phyloP scores from a whole-genome alignment of 2,797 vertebrate genomes.

The Fistularia commersonii region DNA sequence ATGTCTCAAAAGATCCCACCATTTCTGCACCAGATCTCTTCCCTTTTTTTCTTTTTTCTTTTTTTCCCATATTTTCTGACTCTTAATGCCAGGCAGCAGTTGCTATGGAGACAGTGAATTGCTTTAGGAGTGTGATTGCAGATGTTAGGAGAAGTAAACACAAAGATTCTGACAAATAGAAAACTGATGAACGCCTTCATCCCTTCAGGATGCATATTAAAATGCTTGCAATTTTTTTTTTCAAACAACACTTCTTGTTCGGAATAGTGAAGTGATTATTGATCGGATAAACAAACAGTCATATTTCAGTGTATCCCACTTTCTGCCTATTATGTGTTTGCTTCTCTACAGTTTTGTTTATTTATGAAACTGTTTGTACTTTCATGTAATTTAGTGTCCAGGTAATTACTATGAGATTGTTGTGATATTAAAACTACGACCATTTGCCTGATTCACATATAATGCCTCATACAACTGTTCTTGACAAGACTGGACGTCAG shows the following conservation, averaged over 20 bases:
- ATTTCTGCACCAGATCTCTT: slow-evolving; percentile 33
- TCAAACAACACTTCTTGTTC: not conserved
- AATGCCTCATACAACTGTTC: slow-evolving; percentile 19
- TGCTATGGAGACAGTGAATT: slow-evolving; percentile 85
- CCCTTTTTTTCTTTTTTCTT: not conserved
- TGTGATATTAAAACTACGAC: not conserved
- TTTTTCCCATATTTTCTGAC: slow-evolving; percentile 36
- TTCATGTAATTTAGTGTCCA: slow-evolving; percentile 7
- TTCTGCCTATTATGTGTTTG: not conserved
- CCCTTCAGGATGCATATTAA: slow-evolving; percentile 22
- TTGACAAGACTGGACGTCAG: slow-evolving; percentile 15
- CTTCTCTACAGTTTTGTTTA: slow-evolving; percentile 1
- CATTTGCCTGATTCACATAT: slow-evolving; percentile 11
- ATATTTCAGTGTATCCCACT: not conserved
- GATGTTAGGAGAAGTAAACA: slow-evolving; percentile 72
- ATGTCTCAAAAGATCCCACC: slow-evolving; percentile 21
- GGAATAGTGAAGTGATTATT: slow-evolving; percentile 4
- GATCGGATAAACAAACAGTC: not conserved
- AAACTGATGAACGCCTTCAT: slow-evolving; percentile 28
- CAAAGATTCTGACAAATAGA: slow-evolving; percentile 55
- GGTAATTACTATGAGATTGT: slow-evolving; percentile 25
- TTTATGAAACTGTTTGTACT: not conserved
- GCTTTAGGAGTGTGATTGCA: slow-evolving; percentile 81
- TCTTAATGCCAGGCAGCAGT: slow-evolving; percentile 80
- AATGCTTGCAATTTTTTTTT: slow-evolving; percentile 17